Conservation (phyloP, 2,797 vertebrate species). For the Pachyuromys duprasi region DNA sequence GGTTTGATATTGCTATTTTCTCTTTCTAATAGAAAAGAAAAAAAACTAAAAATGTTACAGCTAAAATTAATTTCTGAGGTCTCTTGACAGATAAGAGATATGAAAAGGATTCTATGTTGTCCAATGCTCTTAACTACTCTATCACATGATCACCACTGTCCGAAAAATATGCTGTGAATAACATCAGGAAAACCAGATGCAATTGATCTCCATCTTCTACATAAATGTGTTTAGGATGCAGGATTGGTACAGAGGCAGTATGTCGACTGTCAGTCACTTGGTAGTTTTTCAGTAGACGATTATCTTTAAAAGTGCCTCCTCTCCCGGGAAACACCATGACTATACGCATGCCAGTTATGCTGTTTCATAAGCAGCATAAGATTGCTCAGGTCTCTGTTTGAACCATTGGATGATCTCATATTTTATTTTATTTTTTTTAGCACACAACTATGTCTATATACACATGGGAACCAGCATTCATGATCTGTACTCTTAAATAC, state of each 20-base stretch:
- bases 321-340: background rate
- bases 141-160: background rate
- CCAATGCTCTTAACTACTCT: background rate
- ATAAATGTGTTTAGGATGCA: background rate
- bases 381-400: background rate
- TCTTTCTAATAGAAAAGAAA: background rate
- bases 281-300: background rate
- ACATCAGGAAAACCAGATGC: background rate
- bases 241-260: background rate
- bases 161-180: background rate
- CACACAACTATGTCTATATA: background rate
- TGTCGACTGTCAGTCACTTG: background rate
- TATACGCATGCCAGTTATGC: background rate
- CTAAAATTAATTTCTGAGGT: background rate
- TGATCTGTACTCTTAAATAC: background rate
- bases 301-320: background rate
- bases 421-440: background rate
- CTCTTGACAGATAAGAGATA: background rate
- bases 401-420: background rate
- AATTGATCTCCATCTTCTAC: background rate
- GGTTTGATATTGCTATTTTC: background rate
- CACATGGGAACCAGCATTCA: background rate
- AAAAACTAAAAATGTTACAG: background rate
- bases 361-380: background rate
- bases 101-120: background rate